Percentiles rank a stretch among this genome's conserved stretches.
Evolutionary conservation across 2,888 invertebrate species (phyloP).

Genomic region (Drosophila tripunctata): DNA sequence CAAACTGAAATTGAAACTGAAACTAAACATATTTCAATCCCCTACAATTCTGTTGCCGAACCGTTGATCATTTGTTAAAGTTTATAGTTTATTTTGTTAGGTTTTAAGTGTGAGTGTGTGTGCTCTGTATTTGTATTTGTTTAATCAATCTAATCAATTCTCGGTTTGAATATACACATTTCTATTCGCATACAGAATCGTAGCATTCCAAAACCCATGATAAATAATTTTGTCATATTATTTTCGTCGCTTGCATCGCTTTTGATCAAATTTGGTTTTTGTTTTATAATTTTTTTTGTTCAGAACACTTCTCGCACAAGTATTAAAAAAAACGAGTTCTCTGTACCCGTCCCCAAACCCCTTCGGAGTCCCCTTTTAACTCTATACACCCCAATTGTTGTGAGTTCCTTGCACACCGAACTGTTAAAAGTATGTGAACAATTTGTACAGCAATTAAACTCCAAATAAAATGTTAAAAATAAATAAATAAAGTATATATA

Average conservation of each 20-base stretch:
- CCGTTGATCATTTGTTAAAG: constrained; percentile 68
- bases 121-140: constrained; percentile 51
- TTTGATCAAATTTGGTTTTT: constrained; percentile 23
- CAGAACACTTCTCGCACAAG: constrained; percentile 71
- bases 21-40: constrained; percentile 26
- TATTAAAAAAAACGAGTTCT: constrained; percentile 57
- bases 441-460: constrained; percentile 70
- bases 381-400: constrained; percentile 22
- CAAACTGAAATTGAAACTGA: too few relatives aligned
- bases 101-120: constrained; percentile 73
- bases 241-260: constrained; percentile 28
- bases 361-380: constrained; percentile 6
- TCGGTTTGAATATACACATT: constrained; percentile 26
- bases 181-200: constrained; percentile 64
- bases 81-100: constrained; percentile 70
- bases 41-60: constrained; percentile 41
- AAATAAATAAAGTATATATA: not conserved
- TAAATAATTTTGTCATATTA: constrained; percentile 20
- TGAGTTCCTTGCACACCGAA: constrained; percentile 60
- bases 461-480: constrained; percentile 38
- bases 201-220: constrained; percentile 69
- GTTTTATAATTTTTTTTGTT: constrained; percentile 2
- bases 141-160: constrained; percentile 61
- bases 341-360: constrained; percentile 19
- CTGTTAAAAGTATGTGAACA: constrained; percentile 62